Conservation (phyloP, 2,113 vertebrate species). For the Carassius auratus region DNA sequence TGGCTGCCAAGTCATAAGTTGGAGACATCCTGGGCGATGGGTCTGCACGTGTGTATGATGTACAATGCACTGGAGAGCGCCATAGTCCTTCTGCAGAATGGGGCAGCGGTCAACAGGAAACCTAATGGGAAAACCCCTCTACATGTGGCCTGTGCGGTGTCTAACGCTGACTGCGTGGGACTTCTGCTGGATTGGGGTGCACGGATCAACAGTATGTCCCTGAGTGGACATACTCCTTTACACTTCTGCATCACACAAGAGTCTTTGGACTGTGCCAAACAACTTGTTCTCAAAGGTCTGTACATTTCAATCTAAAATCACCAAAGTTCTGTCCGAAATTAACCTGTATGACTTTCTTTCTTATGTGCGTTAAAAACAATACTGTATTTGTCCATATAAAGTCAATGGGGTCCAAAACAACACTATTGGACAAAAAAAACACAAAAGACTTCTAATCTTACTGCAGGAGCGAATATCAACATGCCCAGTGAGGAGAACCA, state of each 20-base stretch:
- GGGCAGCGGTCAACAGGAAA: slow-evolving; percentile 85
- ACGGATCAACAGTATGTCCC: slow-evolving; percentile 83
- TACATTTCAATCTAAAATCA: slow-evolving; percentile 1
- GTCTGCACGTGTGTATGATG: slow-evolving; percentile 89
- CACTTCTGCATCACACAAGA: slow-evolving; percentile 86
- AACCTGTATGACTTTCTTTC: background rate
- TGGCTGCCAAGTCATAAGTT: slow-evolving; percentile 94
- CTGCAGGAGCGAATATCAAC: slow-evolving; percentile 86
- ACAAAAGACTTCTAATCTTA: background rate
- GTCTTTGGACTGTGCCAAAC: slow-evolving; percentile 87
- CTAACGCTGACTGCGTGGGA: slow-evolving; percentile 82
- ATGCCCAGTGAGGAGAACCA: slow-evolving; percentile 81
- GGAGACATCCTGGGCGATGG: slow-evolving; percentile 93
- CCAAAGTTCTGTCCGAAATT: background rate
- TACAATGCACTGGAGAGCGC: slow-evolving; percentile 87
- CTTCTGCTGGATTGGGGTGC: slow-evolving; percentile 84
- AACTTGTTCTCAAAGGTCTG: slow-evolving; percentile 86
- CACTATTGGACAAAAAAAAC: background rate
- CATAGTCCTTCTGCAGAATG: slow-evolving; percentile 81
- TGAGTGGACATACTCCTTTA: slow-evolving; percentile 87
- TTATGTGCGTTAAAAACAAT: background rate
- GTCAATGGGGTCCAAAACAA: background rate
- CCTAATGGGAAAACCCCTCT: slow-evolving; percentile 97
- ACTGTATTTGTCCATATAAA: background rate
- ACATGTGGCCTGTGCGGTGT: slow-evolving; percentile 87